Percentiles rank a stretch among this genome's conserved stretches.
Conservation (phyloP, 2,888 invertebrate genomes). For the Drosophila suboccidentalis region DNA sequence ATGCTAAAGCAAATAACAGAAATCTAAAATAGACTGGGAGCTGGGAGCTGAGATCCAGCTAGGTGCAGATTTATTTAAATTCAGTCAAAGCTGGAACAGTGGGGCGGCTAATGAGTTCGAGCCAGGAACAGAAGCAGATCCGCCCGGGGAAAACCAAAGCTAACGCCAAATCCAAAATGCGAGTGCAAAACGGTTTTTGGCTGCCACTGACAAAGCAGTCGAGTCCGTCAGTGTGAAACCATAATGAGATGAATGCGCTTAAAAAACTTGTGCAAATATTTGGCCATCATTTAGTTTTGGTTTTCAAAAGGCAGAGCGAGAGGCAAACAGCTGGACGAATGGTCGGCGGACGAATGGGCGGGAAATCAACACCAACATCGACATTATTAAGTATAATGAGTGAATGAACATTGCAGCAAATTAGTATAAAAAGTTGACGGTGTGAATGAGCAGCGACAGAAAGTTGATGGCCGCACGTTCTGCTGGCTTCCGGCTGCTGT, state of each 20-base stretch:
- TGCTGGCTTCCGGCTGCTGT: conserved; percentile 36
- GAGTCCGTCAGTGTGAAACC: conserved; percentile 56
- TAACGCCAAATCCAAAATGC: conserved; percentile 22
- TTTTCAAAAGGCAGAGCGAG: conserved; percentile 16
- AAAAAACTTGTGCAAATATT: conserved; percentile 71
- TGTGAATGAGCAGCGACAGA: conserved; percentile 51
- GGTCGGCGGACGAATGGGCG: neutral
- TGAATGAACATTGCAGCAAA: conserved; percentile 61
- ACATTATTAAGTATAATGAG: conserved; percentile 60
- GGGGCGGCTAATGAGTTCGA: conserved; percentile 53
- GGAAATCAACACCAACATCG: conserved; percentile 36
- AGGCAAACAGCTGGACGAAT: conserved; percentile 12
- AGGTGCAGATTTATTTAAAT: conserved; percentile 49
- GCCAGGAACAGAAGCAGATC: conserved; percentile 1
- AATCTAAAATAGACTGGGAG: conserved; percentile 26
- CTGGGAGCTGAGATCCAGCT: neutral
- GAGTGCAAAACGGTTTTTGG: conserved; percentile 18
- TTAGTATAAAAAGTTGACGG: conserved; percentile 64
- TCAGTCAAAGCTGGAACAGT: conserved; percentile 15
- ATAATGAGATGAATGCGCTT: conserved; percentile 73
- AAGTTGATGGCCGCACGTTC: conserved; percentile 45
- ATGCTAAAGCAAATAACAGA: conserved; percentile 15
- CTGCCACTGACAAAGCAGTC: conserved; percentile 27
- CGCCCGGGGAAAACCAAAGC: conserved; percentile 24
- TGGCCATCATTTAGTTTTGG: conserved; percentile 78